Percentiles rank a stretch among this genome's conserved stretches.
Conservation (phyloP, 2,888 invertebrate genomes). For the Macaria liturata region DNA sequence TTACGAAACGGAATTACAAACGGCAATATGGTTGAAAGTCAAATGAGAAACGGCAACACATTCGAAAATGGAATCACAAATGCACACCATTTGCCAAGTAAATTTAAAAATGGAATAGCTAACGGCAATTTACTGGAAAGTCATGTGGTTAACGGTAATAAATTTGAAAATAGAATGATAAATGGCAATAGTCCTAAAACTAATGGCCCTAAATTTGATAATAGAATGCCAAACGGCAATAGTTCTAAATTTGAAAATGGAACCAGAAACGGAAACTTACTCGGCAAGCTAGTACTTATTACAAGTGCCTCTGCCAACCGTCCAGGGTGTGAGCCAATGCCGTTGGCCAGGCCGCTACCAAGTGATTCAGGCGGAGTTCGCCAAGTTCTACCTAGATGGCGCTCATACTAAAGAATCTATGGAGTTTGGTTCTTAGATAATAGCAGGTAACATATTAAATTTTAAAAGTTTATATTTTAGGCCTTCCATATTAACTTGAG, state of each 20-base stretch:
- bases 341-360: conserved; percentile 95
- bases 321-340: conserved; percentile 85
- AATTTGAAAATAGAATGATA: conserved; percentile 19
- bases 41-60: background rate
- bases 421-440: conserved; percentile 90
- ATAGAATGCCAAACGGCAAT: conserved; percentile 37
- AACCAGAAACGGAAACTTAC: conserved; percentile 13
- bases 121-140: background rate
- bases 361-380: conserved; percentile 75
- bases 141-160: background rate
- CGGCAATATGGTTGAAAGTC: background rate
- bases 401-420: conserved; percentile 97
- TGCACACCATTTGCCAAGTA: background rate
- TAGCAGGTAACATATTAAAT: conserved; percentile 48
- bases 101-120: conserved; percentile 2
- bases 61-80: background rate
- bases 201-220: conserved; percentile 37
- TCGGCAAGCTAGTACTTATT: conserved; percentile 36
- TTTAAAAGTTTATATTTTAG: background rate
- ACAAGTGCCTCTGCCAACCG: conserved; percentile 65
- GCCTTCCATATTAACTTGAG: background rate
- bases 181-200: conserved; percentile 25
- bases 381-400: conserved; percentile 93
- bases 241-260: conserved; percentile 12
- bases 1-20: background rate